Evolutionary conservation across 2,797 vertebrate species (phyloP).

Genomic region (Coilia nasus): DNA sequence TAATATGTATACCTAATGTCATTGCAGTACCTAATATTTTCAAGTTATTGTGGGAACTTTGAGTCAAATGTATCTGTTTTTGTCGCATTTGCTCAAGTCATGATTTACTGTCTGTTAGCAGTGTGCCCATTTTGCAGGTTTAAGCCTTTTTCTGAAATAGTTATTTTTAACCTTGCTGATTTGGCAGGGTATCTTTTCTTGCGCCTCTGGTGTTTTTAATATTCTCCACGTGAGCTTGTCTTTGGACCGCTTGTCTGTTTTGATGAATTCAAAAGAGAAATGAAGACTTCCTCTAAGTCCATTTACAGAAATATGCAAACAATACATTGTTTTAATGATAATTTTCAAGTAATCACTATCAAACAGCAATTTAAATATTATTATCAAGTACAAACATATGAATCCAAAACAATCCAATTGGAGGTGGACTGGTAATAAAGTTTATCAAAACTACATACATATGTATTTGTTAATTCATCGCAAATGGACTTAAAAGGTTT

Average conservation of each 20-base stretch:
- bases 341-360: too few relatives aligned
- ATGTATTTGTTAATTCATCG: too few relatives aligned
- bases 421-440: too few relatives aligned
- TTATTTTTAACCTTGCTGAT: conserved; percentile 61
- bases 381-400: too few relatives aligned
- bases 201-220: conserved; percentile 49
- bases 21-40: background rate
- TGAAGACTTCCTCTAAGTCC: too few relatives aligned
- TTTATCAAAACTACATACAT: too few relatives aligned
- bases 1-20: background rate
- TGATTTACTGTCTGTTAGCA: conserved; percentile 45
- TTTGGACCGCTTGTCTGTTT: conserved; percentile 27
- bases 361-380: too few relatives aligned
- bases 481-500: too few relatives aligned
- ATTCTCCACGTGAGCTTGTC: conserved; percentile 36
- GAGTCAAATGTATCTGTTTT: conserved; percentile 24
- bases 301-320: too few relatives aligned
- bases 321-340: too few relatives aligned
- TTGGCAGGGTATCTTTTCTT: conserved; percentile 48
- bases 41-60: background rate
- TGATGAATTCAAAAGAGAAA: conserved; percentile 26
- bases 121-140: conserved; percentile 49
- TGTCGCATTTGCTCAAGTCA: conserved; percentile 45
- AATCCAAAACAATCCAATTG: too few relatives aligned
- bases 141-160: conserved; percentile 48